These are phyloP conservation scores for Grammomys dolichurus DNA, from an alignment of 2,113 vertebrate genomes.

Conservation along the genomic window DNA sequence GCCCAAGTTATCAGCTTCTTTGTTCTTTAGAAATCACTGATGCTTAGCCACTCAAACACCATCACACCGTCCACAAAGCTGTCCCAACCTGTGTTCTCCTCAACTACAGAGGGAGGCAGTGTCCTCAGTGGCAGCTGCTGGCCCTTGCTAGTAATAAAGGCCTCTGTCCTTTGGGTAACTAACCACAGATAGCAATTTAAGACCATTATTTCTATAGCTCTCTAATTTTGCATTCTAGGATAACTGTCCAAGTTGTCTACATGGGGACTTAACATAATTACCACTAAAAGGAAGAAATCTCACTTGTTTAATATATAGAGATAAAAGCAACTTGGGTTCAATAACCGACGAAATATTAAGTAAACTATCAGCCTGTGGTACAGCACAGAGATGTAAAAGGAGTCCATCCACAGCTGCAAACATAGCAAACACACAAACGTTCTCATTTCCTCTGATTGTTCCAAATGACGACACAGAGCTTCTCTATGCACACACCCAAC, in stretches of 20 bases:
- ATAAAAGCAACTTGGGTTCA: no score
- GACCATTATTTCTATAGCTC: background rate
- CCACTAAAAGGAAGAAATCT: conserved; percentile 47
- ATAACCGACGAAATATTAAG: conserved; percentile 31
- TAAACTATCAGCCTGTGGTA: background rate
- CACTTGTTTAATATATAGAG: background rate
- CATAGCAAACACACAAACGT: background rate
- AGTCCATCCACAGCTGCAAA: conserved; percentile 10
- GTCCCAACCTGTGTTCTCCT: background rate
- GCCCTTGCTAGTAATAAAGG: background rate
- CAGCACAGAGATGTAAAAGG: conserved; percentile 4
- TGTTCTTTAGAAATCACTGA: background rate
- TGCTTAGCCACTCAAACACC: background rate
- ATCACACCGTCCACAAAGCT: background rate
- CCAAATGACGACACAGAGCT: background rate
- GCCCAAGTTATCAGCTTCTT: background rate
- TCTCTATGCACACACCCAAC: background rate
- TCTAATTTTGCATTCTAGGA: conserved; percentile 27
- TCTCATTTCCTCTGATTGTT: conserved; percentile 19
- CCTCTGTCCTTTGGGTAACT: background rate
- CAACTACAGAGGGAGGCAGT: background rate
- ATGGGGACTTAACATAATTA: conserved; percentile 13
- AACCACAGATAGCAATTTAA: background rate
- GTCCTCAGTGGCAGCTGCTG: background rate
- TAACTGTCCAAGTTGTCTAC: conserved; percentile 5